These are phyloP conservation scores for Drosophila persimilis DNA, from an alignment of 1,140 invertebrate species.

Conservation along the genomic window DNA sequence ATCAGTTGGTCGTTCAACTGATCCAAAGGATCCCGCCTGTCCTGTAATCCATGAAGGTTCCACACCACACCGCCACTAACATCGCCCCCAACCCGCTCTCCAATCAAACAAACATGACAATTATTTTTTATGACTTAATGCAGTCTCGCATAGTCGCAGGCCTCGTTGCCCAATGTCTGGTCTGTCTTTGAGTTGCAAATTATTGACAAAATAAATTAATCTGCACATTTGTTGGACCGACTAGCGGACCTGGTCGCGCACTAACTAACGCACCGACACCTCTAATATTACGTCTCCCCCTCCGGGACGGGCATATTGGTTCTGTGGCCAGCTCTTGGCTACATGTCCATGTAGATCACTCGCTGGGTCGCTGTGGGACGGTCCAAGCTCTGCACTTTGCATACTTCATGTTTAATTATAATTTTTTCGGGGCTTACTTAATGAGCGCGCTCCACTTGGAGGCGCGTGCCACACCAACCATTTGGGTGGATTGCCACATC, in stretches of 20 bases:
- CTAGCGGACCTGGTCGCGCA: background rate
- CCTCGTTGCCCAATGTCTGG: slow-evolving; percentile 46
- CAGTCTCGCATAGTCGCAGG: slow-evolving; percentile 4
- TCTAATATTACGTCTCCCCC: slow-evolving; percentile 32
- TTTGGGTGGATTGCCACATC: slow-evolving; percentile 69
- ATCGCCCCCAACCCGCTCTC: slow-evolving; percentile 2
- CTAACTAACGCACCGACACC: slow-evolving; percentile 38
- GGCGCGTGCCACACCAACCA: slow-evolving; percentile 40
- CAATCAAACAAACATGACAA: slow-evolving; percentile 40
- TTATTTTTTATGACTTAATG: slow-evolving; percentile 50
- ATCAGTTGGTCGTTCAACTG: background rate
- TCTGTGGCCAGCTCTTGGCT: background rate
- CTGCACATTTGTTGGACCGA: slow-evolving; percentile 47
- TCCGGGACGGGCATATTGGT: slow-evolving; percentile 25
- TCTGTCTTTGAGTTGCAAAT: slow-evolving; percentile 38
- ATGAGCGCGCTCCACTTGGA: slow-evolving; percentile 58
- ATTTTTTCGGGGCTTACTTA: slow-evolving; percentile 56
- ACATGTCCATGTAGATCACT: background rate
- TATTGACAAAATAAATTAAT: slow-evolving; percentile 62
- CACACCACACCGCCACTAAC: background rate
- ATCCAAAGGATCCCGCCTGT: slow-evolving; percentile 25
- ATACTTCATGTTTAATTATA: slow-evolving; percentile 67
- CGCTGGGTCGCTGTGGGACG: slow-evolving; percentile 7
- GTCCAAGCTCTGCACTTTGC: slow-evolving; percentile 52
- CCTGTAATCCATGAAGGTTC: slow-evolving; percentile 28